Conservation (phyloP, 2,888 invertebrate species). For the Leptarthrus brevirostris region DNA sequence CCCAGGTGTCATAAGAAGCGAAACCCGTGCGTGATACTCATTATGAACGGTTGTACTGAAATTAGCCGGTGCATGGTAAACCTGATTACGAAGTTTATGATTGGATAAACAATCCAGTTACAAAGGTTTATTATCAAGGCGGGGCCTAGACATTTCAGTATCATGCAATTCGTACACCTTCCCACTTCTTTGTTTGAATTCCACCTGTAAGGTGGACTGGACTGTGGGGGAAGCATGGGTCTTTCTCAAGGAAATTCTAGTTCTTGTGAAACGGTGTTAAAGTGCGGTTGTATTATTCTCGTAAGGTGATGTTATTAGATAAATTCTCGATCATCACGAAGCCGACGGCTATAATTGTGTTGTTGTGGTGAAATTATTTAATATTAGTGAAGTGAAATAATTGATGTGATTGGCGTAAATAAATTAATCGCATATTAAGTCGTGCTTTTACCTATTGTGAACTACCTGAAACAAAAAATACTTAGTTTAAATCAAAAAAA, state of each 20-base stretch:
- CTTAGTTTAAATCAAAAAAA: too few species aligned
- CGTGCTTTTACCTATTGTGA: too few species aligned
- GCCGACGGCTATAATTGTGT: too few species aligned
- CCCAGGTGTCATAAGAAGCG: constrained; percentile 33
- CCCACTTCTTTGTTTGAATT: background rate
- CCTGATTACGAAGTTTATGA: constrained; percentile 27
- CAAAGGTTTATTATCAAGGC: constrained; percentile 24
- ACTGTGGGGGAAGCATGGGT: background rate
- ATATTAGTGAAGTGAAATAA: too few species aligned
- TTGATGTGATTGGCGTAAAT: too few species aligned
- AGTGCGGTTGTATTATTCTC: constrained; percentile 6
- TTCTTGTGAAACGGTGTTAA: constrained; percentile 4
- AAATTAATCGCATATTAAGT: too few species aligned
- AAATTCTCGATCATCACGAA: too few species aligned
- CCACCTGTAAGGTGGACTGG: constrained; percentile 4
- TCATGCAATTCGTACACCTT: background rate
- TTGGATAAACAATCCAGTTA: background rate
- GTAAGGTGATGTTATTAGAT: too few species aligned
- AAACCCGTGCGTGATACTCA: constrained; percentile 20
- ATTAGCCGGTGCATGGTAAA: constrained; percentile 14
- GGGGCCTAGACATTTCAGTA: background rate
- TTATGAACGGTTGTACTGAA: constrained; percentile 11
- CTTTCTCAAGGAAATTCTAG: constrained; percentile 9
- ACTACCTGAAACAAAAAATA: too few species aligned
- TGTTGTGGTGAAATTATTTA: too few species aligned